Conservation (phyloP, 2,797 vertebrate genomes). For the Echeneis naucrates region DNA sequence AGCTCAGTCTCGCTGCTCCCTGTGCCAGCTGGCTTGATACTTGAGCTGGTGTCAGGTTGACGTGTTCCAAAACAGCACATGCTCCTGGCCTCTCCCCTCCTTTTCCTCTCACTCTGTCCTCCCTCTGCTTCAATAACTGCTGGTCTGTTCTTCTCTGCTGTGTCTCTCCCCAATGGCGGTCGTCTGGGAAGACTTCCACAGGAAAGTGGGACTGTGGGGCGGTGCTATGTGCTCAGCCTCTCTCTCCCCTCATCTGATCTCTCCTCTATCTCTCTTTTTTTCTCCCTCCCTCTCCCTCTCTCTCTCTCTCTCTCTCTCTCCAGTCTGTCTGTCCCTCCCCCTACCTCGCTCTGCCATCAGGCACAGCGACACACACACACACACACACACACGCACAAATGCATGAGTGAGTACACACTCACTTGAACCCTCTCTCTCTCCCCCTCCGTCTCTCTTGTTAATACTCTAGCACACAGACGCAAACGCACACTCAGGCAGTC, state of each 20-base stretch:
- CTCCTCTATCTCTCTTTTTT: slow-evolving; percentile 80
- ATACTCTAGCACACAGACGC: slow-evolving; percentile 78
- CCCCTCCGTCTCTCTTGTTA: slow-evolving; percentile 71
- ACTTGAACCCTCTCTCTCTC: slow-evolving; percentile 51
- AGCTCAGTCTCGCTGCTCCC: slow-evolving; percentile 73
- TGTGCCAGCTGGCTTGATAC: slow-evolving; percentile 81
- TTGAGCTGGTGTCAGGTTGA: slow-evolving; percentile 80
- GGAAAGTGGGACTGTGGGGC: slow-evolving; percentile 86
- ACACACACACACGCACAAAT: slow-evolving; percentile 60
- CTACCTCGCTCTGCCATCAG: slow-evolving; percentile 82
- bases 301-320: slow-evolving; percentile 69
- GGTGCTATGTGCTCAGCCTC: slow-evolving; percentile 81
- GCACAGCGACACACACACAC: slow-evolving; percentile 67
- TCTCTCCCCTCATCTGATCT: slow-evolving; percentile 85
- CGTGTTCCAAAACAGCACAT: slow-evolving; percentile 77
- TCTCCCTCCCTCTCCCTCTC: no score
- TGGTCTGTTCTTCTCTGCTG: slow-evolving; percentile 74
- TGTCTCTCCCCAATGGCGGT: slow-evolving; percentile 83
- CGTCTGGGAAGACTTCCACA: slow-evolving; percentile 87
- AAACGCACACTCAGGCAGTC: slow-evolving; percentile 79
- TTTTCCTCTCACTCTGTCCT: slow-evolving; percentile 51
- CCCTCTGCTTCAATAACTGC: slow-evolving; percentile 66
- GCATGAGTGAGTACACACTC: slow-evolving; percentile 75
- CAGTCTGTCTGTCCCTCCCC: slow-evolving; percentile 77
- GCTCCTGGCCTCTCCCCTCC: slow-evolving; percentile 74